Evolutionary conservation across 2,113 vertebrate genomes (phyloP).

Genomic region (Pyxicephalus adspersus): DNA sequence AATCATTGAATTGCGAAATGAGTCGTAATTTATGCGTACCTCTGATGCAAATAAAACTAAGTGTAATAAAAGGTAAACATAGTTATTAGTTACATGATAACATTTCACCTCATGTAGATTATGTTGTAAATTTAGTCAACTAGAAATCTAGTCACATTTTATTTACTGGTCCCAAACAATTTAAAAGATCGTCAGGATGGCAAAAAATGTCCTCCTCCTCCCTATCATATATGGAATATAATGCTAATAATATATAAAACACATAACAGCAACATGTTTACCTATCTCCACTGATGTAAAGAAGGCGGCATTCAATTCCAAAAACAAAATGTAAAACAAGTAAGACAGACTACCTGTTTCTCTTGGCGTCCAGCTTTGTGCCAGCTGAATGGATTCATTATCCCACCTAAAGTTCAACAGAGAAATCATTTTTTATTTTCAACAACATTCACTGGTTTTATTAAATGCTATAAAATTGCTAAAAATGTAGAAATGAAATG

Average conservation of each 20-base stretch:
- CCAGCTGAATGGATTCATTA: slow-evolving; percentile 86
- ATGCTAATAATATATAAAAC: no score
- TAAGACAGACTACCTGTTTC: slow-evolving; percentile 80
- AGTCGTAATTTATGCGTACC: slow-evolving; percentile 90
- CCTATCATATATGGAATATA: no score
- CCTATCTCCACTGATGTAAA: not conserved
- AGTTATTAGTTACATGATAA: not conserved
- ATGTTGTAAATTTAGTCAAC: no score
- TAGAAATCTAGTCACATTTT: no score
- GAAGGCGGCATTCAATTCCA: not conserved
- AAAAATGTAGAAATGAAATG: no score
- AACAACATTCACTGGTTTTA: not conserved
- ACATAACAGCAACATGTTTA: not conserved
- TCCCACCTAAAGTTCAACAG: slow-evolving; percentile 83
- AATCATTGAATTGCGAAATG: slow-evolving; percentile 88
- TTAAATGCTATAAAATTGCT: no score
- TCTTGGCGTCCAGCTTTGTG: slow-evolving; percentile 82
- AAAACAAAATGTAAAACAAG: slow-evolving; percentile 41
- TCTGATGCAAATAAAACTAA: slow-evolving; percentile 95
- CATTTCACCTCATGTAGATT: slow-evolving; percentile 19
- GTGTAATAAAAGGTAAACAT: slow-evolving; percentile 56
- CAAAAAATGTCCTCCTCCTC: no score
- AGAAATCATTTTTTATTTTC: not conserved
- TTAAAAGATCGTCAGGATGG: no score
- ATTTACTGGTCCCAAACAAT: no score